Conservation (phyloP, 2,888 invertebrate genomes). For the Sthenelais limicola region DNA sequence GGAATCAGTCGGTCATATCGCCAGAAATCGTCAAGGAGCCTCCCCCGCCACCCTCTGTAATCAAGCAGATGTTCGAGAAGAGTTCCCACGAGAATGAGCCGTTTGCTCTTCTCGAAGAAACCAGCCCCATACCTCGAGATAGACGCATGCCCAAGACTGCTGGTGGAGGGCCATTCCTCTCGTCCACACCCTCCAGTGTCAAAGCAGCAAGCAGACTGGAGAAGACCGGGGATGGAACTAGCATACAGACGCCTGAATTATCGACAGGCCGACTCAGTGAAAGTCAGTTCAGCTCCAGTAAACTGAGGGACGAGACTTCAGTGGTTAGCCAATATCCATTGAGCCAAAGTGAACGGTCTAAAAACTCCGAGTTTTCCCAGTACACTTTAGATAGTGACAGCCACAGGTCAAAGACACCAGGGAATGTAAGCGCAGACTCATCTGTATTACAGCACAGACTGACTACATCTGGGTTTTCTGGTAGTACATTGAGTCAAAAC, state of each 20-base stretch:
- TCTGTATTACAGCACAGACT: too few relatives aligned
- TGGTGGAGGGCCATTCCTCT: slow-evolving; percentile 7
- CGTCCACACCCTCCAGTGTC: slow-evolving; percentile 7
- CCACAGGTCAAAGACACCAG: neutral
- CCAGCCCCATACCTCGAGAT: slow-evolving; percentile 13
- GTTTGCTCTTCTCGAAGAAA: too few relatives aligned
- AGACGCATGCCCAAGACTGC: too few relatives aligned
- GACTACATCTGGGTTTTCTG: too few relatives aligned
- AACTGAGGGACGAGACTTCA: too few relatives aligned
- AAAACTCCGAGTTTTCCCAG: neutral
- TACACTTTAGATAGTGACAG: slow-evolving; percentile 1
- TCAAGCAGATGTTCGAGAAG: slow-evolving; percentile 17
- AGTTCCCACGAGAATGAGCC: neutral
- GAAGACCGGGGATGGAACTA: too few relatives aligned
- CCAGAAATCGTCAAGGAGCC: too few relatives aligned
- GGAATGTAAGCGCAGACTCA: neutral
- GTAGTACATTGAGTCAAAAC: too few relatives aligned
- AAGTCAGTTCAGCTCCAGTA: too few relatives aligned
- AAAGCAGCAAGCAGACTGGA: neutral
- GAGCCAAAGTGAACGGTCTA: neutral
- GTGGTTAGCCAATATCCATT: too few relatives aligned
- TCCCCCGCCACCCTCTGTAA: slow-evolving; percentile 1
- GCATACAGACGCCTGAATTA: neutral
- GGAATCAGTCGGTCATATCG: too few relatives aligned
- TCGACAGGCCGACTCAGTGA: neutral